These are phyloP conservation scores for Cheilosia grossa DNA, from an alignment of 2,888 invertebrate species.

Conservation along the genomic window DNA sequence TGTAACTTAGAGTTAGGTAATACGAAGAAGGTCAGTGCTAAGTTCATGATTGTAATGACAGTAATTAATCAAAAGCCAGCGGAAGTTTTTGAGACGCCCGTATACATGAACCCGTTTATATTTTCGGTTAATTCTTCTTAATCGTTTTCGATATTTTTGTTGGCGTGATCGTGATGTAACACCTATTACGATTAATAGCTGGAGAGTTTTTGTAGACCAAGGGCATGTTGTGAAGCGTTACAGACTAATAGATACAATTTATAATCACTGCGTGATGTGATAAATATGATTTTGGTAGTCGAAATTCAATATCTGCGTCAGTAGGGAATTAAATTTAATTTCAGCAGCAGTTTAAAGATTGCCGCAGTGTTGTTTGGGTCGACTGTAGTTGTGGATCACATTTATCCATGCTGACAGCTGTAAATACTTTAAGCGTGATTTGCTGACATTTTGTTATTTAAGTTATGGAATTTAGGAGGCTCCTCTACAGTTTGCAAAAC, in stretches of 20 bases:
- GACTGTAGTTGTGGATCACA: no score
- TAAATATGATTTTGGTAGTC: not conserved
- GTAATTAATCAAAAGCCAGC: slow-evolving; percentile 38
- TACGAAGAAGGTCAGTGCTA: slow-evolving; percentile 47
- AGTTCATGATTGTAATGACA: slow-evolving; percentile 39
- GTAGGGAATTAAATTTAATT: no score
- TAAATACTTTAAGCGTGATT: no score
- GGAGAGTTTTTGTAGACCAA: slow-evolving; percentile 44
- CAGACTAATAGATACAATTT: not conserved
- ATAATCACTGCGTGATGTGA: not conserved
- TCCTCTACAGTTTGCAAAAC: no score
- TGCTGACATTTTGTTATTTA: no score
- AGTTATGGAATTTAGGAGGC: no score
- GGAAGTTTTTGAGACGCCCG: slow-evolving; percentile 24
- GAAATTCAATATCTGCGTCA: not conserved
- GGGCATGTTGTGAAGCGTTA: slow-evolving; percentile 21
- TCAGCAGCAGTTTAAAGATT: no score
- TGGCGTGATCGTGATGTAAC: slow-evolving; percentile 22
- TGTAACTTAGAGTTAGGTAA: slow-evolving; percentile 18
- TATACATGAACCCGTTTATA: slow-evolving; percentile 4
- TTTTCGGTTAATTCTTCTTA: slow-evolving; percentile 15
- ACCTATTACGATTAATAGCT: slow-evolving; percentile 22
- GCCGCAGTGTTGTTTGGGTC: no score
- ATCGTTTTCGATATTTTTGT: slow-evolving; percentile 30
- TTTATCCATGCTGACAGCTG: no score